Evolutionary conservation across 1,140 invertebrate genomes (phyloP).

Genomic region (Zelostemma sp.): DNA sequence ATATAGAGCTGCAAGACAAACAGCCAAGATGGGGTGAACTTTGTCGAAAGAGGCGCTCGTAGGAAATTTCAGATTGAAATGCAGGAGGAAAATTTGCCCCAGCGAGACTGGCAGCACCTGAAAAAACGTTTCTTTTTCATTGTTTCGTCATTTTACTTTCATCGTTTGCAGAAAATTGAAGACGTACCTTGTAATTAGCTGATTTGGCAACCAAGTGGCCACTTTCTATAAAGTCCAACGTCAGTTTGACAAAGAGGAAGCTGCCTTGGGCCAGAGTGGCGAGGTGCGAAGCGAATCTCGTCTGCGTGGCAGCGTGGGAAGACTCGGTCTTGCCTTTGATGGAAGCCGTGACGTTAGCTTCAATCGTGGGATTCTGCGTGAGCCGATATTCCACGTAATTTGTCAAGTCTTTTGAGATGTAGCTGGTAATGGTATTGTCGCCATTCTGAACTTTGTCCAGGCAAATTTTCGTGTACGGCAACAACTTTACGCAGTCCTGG

Average conservation of each 20-base stretch:
- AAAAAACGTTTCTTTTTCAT: conserved; percentile 25
- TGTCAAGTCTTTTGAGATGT: conserved; percentile 84
- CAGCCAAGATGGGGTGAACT: conserved; percentile 86
- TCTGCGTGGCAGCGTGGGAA: conserved; percentile 72
- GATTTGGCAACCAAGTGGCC: conserved; percentile 95
- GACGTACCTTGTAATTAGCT: conserved; percentile 92
- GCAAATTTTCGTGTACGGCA: conserved; percentile 83
- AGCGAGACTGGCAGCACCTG: conserved; percentile 87
- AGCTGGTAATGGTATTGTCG: conserved; percentile 66
- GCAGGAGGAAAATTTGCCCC: conserved; percentile 91
- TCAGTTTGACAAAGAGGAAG: conserved; percentile 92
- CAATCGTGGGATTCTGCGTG: conserved; percentile 82
- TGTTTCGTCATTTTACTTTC: too few species aligned
- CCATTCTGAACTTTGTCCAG: conserved; percentile 76
- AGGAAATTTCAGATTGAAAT: conserved; percentile 94
- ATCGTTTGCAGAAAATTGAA: too few species aligned
- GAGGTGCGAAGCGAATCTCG: conserved; percentile 89
- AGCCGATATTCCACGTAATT: conserved; percentile 90
- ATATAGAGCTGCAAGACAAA: conserved; percentile 90
- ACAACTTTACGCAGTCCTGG: conserved; percentile 83
- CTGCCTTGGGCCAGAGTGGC: conserved; percentile 87
- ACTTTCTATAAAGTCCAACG: conserved; percentile 93
- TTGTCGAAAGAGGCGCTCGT: conserved; percentile 92
- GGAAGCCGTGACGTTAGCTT: conserved; percentile 84
- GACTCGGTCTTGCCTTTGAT: conserved; percentile 77